phyloP scores from a whole-genome alignment of 35 echinoderm and acorn worm species.

The Apostichopus japonicus region DNA sequence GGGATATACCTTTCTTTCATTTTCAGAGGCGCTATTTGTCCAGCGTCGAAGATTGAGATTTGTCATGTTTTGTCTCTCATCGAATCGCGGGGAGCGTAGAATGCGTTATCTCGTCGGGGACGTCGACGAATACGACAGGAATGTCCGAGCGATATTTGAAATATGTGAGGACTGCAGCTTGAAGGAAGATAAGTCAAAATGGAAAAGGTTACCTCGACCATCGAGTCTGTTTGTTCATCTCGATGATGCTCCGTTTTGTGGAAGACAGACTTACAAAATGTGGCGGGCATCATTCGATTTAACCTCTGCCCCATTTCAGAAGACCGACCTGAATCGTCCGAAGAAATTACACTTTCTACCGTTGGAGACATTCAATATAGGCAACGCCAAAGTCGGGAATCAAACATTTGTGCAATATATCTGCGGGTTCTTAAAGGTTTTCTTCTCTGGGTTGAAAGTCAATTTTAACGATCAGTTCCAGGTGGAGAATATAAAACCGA shows the following conservation, averaged over 20 bases:
- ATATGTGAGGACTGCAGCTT: constrained; percentile 30
- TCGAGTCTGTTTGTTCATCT: constrained; percentile 24
- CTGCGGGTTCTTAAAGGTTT: constrained; percentile 62
- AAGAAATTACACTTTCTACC: constrained; percentile 83
- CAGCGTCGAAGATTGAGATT: too few species aligned
- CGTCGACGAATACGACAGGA: constrained; percentile 64
- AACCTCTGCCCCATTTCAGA: constrained; percentile 44
- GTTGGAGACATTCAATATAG: constrained; percentile 60
- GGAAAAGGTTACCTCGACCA: background rate
- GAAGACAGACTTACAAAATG: constrained; percentile 87
- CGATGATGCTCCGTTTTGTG: constrained; percentile 48
- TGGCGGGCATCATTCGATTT: constrained; percentile 81
- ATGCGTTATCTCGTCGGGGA: constrained; percentile 73
- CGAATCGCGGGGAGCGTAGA: background rate
- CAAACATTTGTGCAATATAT: constrained; percentile 66
- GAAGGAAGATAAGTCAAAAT: background rate
- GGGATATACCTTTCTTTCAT: too few species aligned
- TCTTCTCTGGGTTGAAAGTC: constrained; percentile 76
- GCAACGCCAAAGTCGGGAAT: constrained; percentile 45
- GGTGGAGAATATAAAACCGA: constrained; percentile 34
- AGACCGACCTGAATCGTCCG: constrained; percentile 12
- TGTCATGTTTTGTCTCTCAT: background rate
- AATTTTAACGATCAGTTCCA: constrained; percentile 51
- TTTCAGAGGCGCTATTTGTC: too few species aligned
- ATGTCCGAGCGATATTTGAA: constrained; percentile 53